Evolutionary conservation across 2,888 invertebrate genomes (phyloP), one percentile per base, ranked within the genome.

Genomic region (Hedychridium roseum): DNA sequence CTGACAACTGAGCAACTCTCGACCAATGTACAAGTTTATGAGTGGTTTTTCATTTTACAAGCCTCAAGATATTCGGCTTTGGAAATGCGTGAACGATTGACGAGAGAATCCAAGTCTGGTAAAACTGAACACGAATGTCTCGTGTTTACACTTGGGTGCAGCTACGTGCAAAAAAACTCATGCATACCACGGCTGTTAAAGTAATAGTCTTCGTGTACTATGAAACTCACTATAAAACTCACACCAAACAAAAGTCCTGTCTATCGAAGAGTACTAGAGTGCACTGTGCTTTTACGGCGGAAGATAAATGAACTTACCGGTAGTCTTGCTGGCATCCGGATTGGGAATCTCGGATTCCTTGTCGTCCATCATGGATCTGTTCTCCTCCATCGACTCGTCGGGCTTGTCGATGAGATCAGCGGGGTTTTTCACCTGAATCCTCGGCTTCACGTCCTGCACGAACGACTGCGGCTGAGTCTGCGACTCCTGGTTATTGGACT

Each of bases 381-480:
- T 70, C 6, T 74, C 65, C 26, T 69, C 64, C 1, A 53, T n/a
- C n/a, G 26, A 9, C 12, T 72, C 70, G 1, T 74, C 74, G 0
- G 66, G 67, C 36, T 76, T 76, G 14, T 78, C 79, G 38, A 78
- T 78, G 7, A 79, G 53, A 9, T 78, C 79, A 1, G 79, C 73
- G 0, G 76, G 58, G 54, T 79, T 79, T 38, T 76, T 79, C 42
- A 78, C 79, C 38, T 78, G 79, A 16, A 76, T 79, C 40, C 76
- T 66, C 0, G 79, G 79, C 43, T 76, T 78, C 1, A 62, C 39
- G 1, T 73, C 70, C n/a, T 70, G 71, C 2, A 58, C 35, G 9
- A 59, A 32, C 12, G 51, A 26, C 1, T 54, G 54, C 1, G 35
- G 9, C 17, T 52, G 62, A 1, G 60, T 57, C 27, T 66, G 61